Conservation (phyloP, 2,797 vertebrate species). For the Okamejei kenojei region DNA sequence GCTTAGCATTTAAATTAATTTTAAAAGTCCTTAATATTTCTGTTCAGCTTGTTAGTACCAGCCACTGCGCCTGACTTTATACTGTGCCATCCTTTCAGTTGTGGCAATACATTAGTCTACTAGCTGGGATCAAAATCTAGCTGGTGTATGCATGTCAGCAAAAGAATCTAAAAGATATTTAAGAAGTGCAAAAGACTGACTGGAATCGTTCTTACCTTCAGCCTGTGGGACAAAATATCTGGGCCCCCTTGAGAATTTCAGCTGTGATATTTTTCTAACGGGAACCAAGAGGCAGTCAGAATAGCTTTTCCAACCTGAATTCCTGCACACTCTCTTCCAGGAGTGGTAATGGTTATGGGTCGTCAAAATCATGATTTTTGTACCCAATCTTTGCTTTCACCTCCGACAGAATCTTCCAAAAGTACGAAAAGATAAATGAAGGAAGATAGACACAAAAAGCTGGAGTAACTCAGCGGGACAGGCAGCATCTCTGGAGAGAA, state of each 20-base stretch:
- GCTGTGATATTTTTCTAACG: neutral
- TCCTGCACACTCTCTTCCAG: no score
- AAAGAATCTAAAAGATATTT: neutral
- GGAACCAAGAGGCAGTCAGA: neutral
- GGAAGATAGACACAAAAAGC: no score
- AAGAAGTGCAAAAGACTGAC: no score
- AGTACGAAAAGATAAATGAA: neutral
- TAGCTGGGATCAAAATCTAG: neutral
- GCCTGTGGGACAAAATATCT: constrained; percentile 10
- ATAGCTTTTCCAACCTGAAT: neutral
- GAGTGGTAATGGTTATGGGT: neutral
- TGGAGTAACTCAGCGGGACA: no score
- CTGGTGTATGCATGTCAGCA: neutral
- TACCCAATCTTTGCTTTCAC: neutral
- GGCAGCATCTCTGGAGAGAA: no score
- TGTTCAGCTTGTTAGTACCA: neutral
- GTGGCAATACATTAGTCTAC: no score
- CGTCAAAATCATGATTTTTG: neutral
- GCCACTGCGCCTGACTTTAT: neutral
- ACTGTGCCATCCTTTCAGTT: neutral
- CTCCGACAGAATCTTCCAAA: neutral
- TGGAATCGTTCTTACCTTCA: neutral
- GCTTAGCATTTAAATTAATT: neutral
- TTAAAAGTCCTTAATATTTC: neutral
- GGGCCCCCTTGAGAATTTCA: neutral